Evolutionary conservation across 2,888 invertebrate species (phyloP).

Genomic region (Chymomyza caudatula): DNA sequence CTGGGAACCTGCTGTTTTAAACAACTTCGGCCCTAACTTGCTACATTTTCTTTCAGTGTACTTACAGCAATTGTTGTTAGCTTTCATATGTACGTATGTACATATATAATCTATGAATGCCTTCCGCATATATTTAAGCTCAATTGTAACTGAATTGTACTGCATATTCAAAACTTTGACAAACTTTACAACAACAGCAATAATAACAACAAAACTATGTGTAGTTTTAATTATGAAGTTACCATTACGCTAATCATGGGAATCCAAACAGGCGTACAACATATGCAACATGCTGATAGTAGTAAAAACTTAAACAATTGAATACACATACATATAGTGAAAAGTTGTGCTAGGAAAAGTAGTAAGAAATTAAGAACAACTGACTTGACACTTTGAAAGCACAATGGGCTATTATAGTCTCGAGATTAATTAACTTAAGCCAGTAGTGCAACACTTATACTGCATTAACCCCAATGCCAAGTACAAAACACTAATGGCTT

Average conservation of each 20-base stretch:
- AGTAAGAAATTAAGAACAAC: constrained; percentile 31
- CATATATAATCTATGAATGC: neutral
- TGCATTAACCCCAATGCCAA: constrained; percentile 43
- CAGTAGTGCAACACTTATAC: constrained; percentile 52
- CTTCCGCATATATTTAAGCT: constrained; percentile 5
- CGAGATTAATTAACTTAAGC: constrained; percentile 46
- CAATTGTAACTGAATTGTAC: constrained; percentile 20
- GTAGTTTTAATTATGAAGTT: constrained; percentile 28
- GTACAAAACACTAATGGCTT: constrained; percentile 43
- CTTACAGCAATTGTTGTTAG: neutral
- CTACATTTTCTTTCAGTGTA: constrained; percentile 15
- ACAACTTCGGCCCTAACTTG: constrained; percentile 3
- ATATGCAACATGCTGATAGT: constrained; percentile 22
- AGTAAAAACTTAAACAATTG: constrained; percentile 41
- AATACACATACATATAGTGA: constrained; percentile 22
- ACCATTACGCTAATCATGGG: constrained; percentile 63
- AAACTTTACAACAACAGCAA: constrained; percentile 35
- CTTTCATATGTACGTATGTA: no score
- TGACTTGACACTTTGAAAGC: constrained; percentile 28
- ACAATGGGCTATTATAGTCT: neutral
- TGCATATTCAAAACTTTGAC: constrained; percentile 35
- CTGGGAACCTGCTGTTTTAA: constrained; percentile 40
- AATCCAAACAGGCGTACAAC: constrained; percentile 44
- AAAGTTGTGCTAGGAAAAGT: neutral
- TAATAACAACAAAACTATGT: constrained; percentile 13